These are phyloP conservation scores for Gadus chalcogrammus DNA, from an alignment of 2,113 vertebrate genomes.

Conservation along the genomic window DNA sequence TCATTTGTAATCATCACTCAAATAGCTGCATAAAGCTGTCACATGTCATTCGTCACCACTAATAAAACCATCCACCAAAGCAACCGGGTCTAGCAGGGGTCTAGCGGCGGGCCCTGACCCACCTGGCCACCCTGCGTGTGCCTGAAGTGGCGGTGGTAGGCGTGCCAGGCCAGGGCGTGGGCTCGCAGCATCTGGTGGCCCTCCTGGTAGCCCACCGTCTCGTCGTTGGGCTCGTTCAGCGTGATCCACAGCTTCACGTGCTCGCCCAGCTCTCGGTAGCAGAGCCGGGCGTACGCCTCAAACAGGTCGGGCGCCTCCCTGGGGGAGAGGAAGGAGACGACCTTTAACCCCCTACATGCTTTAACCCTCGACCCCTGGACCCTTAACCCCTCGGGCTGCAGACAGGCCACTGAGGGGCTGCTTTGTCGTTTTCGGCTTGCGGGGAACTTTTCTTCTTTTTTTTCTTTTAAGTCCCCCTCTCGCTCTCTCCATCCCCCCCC, in stretches of 20 bases:
- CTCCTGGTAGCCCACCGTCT: slow-evolving; percentile 79
- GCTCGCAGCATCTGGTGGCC: slow-evolving; percentile 88
- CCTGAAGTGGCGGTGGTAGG: slow-evolving; percentile 84
- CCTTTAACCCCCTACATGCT: too few relatives aligned
- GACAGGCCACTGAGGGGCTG: too few relatives aligned
- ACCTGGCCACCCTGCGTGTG: slow-evolving; percentile 79
- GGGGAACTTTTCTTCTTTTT: too few relatives aligned
- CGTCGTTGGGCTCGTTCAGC: slow-evolving; percentile 83
- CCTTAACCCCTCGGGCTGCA: too few relatives aligned
- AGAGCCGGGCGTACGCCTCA: slow-evolving; percentile 83
- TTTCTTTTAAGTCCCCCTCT: too few relatives aligned
- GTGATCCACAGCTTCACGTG: slow-evolving; percentile 93
- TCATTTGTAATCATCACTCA: too few relatives aligned
- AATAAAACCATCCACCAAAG: not conserved
- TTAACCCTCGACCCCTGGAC: too few relatives aligned
- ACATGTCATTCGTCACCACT: too few relatives aligned
- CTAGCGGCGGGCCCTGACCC: not conserved
- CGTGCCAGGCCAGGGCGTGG: slow-evolving; percentile 86
- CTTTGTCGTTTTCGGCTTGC: too few relatives aligned
- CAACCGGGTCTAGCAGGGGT: too few relatives aligned
- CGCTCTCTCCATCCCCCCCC: too few relatives aligned
- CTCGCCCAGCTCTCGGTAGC: slow-evolving; percentile 82
- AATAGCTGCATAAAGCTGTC: too few relatives aligned
- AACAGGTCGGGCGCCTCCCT: slow-evolving; percentile 79
- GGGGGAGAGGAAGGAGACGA: not conserved